Evolutionary conservation across 2,113 vertebrate genomes (phyloP), one percentile per base, ranked within the genome.

Genomic region (Dasyornis broadbenti): DNA sequence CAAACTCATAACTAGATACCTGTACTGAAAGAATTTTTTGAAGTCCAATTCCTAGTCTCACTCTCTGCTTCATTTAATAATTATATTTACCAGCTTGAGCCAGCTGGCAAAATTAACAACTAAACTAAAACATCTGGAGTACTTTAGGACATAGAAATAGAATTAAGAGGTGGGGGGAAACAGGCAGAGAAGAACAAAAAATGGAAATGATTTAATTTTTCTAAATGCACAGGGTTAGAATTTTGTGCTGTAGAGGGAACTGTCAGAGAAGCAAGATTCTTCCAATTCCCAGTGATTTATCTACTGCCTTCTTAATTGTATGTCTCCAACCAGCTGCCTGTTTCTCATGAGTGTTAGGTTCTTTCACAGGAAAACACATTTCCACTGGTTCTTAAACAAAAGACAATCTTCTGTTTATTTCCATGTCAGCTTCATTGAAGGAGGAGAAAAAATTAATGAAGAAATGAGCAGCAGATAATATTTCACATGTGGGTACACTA

Each of bases 271-370:
- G 4, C 3, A 85, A 69, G 13, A 47, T 33, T 52, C 26, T 44
- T 81, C n/a, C 72, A 72, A 79, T 45, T 71, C 18, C 9, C 15
- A 40, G 3, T 5, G 14, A 37, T 37, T 18, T 23, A 64, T 49
- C 70, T 78, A 28, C 33, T 49, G 11, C 7, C 19, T 54, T 69
- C 33, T 60, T 80, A 76, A 59, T 42, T 2, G 4, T 5, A 13
- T 7, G 12, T 92, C 11, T 57, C 20, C 5, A 8, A 79, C 6
- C 11, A 80, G 5, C 26, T 70, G 5, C 40, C 31, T 2, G 1
- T 39, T 89, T 77, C 33, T 78, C 1, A 3, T 26, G 12, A 52
- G 4, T 39, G 4, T 54, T 50, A 28, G 0, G 1, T 47, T 68
- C 21, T 59, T 85, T 64, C 37, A 71, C 6, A 50, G 8, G 7